A percentile compares a stretch with the other conserved stretches of the same genome.
Evolutionary conservation across 2,113 vertebrate species (phyloP).

Genomic region (Morone saxatilis): DNA sequence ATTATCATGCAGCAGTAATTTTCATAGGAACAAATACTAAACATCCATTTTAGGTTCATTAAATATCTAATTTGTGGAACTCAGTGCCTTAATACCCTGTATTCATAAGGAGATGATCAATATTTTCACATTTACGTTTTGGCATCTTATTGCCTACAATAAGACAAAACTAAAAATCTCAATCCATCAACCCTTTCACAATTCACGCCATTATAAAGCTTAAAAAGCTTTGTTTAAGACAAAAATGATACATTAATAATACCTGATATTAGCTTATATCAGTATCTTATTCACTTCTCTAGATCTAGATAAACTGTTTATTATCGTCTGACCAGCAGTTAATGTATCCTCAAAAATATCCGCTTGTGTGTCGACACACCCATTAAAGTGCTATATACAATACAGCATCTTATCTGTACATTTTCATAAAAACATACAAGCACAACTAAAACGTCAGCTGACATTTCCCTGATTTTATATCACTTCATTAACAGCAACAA

Average conservation of each 20-base stretch:
- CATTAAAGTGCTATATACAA: constrained; percentile 33
- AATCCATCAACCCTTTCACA: not conserved
- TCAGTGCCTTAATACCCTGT: constrained; percentile 53
- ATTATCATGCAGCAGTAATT: constrained; percentile 56
- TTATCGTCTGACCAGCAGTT: constrained; percentile 73
- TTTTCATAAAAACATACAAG: constrained; percentile 39
- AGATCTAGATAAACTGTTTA: not conserved
- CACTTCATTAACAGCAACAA: constrained; percentile 27
- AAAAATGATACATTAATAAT: constrained; percentile 19
- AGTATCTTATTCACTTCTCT: constrained; percentile 13
- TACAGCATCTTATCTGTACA: constrained; percentile 38
- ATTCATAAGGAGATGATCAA: constrained; percentile 8
- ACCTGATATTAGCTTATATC: not conserved
- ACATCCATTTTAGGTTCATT: constrained; percentile 12
- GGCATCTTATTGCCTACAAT: not conserved
- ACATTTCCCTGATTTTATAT: constrained; percentile 60
- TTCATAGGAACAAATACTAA: constrained; percentile 1
- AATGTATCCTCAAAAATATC: not conserved
- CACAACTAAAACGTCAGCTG: not conserved
- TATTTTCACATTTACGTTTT: constrained; percentile 16
- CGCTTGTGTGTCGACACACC: not conserved
- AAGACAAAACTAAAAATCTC: not conserved
- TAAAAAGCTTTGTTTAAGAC: constrained; percentile 37
- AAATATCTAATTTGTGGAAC: constrained; percentile 16
- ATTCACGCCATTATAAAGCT: not conserved